phyloP scores from a whole-genome alignment of 2,888 invertebrate genomes.

The Dione juno region DNA sequence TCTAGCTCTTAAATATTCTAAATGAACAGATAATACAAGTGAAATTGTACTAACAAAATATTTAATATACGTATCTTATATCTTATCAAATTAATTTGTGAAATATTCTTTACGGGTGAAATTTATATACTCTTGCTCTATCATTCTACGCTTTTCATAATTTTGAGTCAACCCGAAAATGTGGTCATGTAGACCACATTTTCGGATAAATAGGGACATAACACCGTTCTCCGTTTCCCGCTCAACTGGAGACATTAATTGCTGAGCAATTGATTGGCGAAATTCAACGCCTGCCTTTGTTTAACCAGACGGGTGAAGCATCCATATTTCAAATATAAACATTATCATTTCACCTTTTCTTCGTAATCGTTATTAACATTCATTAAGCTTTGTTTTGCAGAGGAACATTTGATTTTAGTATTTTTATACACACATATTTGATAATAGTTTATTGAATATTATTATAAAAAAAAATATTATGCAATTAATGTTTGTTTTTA shows the following conservation, averaged over 20 bases:
- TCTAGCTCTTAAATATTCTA: conserved; percentile 45
- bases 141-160: neutral
- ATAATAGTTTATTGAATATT: neutral
- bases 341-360: conserved; percentile 3
- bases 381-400: neutral
- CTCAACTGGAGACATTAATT: neutral
- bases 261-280: neutral
- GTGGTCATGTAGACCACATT: neutral
- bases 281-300: conserved; percentile 2
- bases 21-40: conserved; percentile 42
- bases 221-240: neutral
- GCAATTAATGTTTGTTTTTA: neutral
- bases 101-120: too few species aligned
- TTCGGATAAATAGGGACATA: neutral
- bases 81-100: too few species aligned
- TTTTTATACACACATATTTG: neutral
- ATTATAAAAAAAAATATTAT: neutral
- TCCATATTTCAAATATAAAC: conserved; percentile 3
- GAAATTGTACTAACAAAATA: conserved; percentile 40
- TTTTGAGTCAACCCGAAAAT: neutral
- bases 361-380: neutral
- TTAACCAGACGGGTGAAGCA: conserved; percentile 5
- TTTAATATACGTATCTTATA: conserved; percentile 16
- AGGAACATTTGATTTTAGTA: neutral
- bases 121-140: too few species aligned